These are phyloP conservation scores for Escarpia spicata DNA, from an alignment of 2,888 invertebrate genomes.

Conservation along the genomic window DNA sequence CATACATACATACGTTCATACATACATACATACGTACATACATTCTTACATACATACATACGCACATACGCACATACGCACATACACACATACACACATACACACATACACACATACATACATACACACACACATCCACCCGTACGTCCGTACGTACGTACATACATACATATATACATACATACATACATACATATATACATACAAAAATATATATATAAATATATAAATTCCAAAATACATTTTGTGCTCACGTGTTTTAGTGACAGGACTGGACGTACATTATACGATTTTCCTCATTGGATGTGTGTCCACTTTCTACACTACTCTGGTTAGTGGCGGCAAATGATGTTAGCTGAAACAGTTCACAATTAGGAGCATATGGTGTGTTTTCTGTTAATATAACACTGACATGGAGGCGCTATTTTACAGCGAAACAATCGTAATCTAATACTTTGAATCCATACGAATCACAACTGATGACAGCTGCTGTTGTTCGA, in stretches of 20 bases:
- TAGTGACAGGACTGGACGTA: constrained; percentile 52
- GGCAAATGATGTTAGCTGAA: background rate
- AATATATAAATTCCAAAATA: no score
- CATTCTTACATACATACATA: no score
- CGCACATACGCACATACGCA: no score
- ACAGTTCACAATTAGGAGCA: constrained; percentile 68
- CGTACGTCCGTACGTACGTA: background rate
- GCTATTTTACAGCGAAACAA: no score
- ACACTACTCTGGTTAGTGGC: constrained; percentile 56
- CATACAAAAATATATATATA: no score
- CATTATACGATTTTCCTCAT: constrained; percentile 49
- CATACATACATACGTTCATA: no score
- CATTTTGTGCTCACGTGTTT: constrained; percentile 20
- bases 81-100: background rate
- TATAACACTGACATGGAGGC: no score
- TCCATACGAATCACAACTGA: no score
- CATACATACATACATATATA: background rate
- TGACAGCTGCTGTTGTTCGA: no score
- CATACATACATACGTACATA: no score
- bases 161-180: background rate
- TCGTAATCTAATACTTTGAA: no score
- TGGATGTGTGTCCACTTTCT: constrained; percentile 56
- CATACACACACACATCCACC: background rate
- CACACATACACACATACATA: background rate
- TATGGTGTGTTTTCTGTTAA: no score